Base-by-base conservation (phyloP, 1,140 invertebrate genomes). In the Pteromalus puparum region DNA sequence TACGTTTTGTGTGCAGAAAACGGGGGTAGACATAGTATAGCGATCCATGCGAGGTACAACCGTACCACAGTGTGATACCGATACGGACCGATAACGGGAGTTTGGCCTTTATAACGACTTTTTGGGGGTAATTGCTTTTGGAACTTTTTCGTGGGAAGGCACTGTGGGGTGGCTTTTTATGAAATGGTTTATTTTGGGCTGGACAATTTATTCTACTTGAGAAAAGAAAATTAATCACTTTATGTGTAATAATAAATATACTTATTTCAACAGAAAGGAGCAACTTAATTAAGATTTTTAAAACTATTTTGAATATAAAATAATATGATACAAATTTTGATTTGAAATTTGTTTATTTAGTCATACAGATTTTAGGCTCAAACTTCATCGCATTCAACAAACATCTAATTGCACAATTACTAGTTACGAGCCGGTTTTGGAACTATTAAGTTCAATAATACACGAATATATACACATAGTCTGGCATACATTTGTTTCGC, bases 61-160 rank as follows among this genome's bases (percentile, higher is more conserved):
- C 15, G 42, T 13, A 48, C 46, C 61, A 10, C 24, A 70, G 81
- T 18, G n/a, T 46, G 81, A 67, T 65, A 53, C 53, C 34, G 18
- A n/a, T 72, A 24, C 15, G 15, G 53, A 4, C 7, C 38, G 74
- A 83, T 83, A 83, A 83, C 65, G 74, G 42, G 65, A 70, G 30
- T 15, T 74, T n/a, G 15, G 7, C 21, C 15, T 79, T 9, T 30
- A 24, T 46, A 70, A 70, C 68, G 79, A 5, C 5, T 53, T 46
- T 81, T 30, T 34, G 24, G 18, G 26, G 15, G 46, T 21, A 30
- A 3, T 15, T 61, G 42, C 48, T 38, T 75, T 82, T 4, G 9
- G 15, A 38, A 24, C 12, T 65, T 65, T 74, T 30, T 34, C 70
- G 30, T 82, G 72, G 72, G 48, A 82, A 75, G 53, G 38, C 48